phyloP scores from a whole-genome alignment of 2,113 vertebrate genomes.

The Rhinolophus ferrumequinum region DNA sequence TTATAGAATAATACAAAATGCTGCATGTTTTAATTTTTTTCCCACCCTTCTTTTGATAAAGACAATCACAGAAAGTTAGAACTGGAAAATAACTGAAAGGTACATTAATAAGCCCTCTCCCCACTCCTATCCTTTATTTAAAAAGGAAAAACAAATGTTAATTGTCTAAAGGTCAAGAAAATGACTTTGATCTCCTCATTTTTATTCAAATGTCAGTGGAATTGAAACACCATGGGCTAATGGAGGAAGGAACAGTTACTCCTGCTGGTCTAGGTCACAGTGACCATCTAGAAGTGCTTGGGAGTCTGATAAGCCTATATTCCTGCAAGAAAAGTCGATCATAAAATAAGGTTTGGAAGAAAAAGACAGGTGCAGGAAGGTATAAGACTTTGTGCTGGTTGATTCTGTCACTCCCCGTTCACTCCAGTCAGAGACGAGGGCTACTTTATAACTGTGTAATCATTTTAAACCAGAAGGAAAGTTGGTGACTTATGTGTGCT shows the following conservation, averaged over 20 bases:
- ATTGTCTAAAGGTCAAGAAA: not conserved
- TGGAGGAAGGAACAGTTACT: not conserved
- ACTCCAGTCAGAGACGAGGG: not conserved
- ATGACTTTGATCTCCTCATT: not conserved
- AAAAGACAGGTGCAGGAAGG: not conserved
- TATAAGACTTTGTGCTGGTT: not conserved
- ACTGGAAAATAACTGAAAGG: not conserved
- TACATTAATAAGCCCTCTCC: not conserved
- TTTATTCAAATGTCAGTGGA: not conserved
- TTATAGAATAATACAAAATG: not conserved
- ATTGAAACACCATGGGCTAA: not conserved
- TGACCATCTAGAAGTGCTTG: not conserved
- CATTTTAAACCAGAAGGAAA: not conserved
- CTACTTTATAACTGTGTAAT: no score
- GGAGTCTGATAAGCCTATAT: not conserved
- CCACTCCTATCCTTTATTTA: not conserved
- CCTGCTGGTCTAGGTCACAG: no score
- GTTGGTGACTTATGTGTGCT: not conserved
- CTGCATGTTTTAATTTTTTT: not conserved
- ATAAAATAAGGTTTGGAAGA: not conserved
- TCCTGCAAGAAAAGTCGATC: not conserved
- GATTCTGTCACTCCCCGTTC: not conserved
- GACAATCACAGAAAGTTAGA: not conserved
- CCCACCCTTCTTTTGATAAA: not conserved
- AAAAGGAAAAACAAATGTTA: not conserved